Base-by-base conservation (phyloP, 2,113 vertebrate genomes). In the Uria aalge region DNA sequence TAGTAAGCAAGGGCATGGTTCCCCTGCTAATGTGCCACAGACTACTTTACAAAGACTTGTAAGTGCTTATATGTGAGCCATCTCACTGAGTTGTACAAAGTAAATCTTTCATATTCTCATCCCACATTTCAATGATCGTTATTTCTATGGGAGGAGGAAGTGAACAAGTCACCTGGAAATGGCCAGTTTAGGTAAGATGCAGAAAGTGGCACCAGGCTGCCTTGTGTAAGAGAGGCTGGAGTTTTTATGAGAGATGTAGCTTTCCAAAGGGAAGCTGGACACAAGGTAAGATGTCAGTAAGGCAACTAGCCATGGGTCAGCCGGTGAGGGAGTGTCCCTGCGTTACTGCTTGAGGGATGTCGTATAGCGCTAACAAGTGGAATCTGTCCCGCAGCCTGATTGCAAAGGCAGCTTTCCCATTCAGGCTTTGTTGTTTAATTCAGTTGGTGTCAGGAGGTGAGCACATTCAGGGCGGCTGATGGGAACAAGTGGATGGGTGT, bases 401-500 rank as follows among this genome's bases (percentile, higher is more conserved):
- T 48, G 90, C 94, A 95, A 81, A 88, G 88, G 91, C 94, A 76
- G 41, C 92, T 89, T 94, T 88, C 43, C 56, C 53, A 64, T 89
- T 96, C 85, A 48, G 76, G 53, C 91, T 95, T 94, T 82, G 83
- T 94, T 83, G 53, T 80, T 71, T 30, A 80, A 94, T 84, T 85
- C 78, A 64, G 50, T 74, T 72, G 76, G 95, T 97, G 97, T 97
- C 95, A 96, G 96, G 88, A 96, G 95, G 95, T 85, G 95, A 89
- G 83, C 80, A 88, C 82, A 94, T 88, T 94, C 92, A 91, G 86
- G 23, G 45, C 34, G 45, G 57, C 85, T 95, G 97, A 94, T 74
- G 85, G 73, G 80, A 93, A 90, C 91, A 90, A 97, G 97, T 85
- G 94, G 96, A 95, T 95, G 94, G 94, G 92, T 96, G 94, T 97